These are phyloP conservation scores for Wasmannia auropunctata DNA, from an alignment of 1,140 invertebrate genomes.

Conservation along the genomic window DNA sequence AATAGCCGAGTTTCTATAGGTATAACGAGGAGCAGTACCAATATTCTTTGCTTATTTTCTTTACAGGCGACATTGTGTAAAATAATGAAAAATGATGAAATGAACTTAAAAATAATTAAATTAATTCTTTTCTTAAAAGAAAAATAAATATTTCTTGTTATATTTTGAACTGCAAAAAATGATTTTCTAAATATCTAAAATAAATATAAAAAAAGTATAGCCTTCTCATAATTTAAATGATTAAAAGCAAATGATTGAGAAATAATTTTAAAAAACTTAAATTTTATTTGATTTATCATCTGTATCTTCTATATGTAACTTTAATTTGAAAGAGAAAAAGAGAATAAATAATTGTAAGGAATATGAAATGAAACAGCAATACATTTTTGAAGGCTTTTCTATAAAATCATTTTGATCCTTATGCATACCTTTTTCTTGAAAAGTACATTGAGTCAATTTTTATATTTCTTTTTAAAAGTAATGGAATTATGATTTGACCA, in stretches of 20 bases:
- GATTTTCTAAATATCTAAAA: background rate
- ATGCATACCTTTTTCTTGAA: background rate
- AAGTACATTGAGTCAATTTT: background rate
- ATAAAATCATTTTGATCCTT: background rate
- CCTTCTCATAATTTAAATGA: background rate
- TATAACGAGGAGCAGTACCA: background rate
- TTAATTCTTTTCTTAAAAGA: background rate
- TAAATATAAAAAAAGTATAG: background rate
- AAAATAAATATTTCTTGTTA: background rate
- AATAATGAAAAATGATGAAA: background rate
- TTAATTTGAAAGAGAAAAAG: background rate
- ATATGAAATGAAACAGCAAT: background rate
- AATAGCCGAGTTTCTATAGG: background rate
- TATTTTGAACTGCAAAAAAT: background rate
- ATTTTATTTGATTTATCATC: background rate
- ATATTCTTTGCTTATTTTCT: background rate
- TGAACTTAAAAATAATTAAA: background rate
- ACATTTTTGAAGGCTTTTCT: background rate
- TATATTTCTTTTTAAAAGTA: background rate
- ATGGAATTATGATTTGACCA: background rate
- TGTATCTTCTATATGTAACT: background rate
- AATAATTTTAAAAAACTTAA: background rate
- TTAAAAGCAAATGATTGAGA: background rate
- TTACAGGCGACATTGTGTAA: background rate
- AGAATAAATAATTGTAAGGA: background rate